Evolutionary conservation across 2,113 vertebrate species (phyloP), one percentile per base, ranked within the genome.

Genomic region (Tragelaphus scriptus): DNA sequence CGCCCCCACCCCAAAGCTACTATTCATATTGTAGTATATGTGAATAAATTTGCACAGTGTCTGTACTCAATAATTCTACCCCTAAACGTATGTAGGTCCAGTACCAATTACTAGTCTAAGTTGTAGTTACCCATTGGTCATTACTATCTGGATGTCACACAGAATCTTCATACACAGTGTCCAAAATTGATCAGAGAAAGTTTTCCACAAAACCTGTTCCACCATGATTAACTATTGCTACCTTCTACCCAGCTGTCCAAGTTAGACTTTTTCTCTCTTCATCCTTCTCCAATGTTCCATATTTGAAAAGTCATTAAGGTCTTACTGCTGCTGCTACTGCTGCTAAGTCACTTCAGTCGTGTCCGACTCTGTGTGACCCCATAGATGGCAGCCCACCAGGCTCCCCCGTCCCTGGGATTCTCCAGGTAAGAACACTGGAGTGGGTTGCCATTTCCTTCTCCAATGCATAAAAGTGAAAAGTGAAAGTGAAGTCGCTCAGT

Each of bases 251-350:
- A 90, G 65, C 30, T 81, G 23, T 36, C 40, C 6, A 81, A 65
- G 40, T 65, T 82, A 81, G 65, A 12, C 40, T 94, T 71, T 63
- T 30, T 61, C 26, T 86, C 80, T 91, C 32, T 95, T 32, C 71
- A 14, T 85, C 61, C 17, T 97, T 96, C 49, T 89, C 79, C 53
- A 94, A n/a, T 55, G n/a, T 15, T 58, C 77, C 26, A 85, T 77
- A 12, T 92, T 92, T 88, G 32, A 95, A 97, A 97, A 92, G 28
- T 75, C 77, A 88, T 12, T 44, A 89, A 85, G 19, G 36, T 84
- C 30, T 93, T 55, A 36, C 1, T 61, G 40, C 47, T 47, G 47
- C 36, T 40, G 36, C 36, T 40, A 40, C 47, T 47, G 47, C 47
- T 49, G 47, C 47, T 49, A 49, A 49, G 47, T 10, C 7, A 2